phyloP scores from a whole-genome alignment of 37 sponge, comb jelly and placozoan genomes.

The Corticium candelabrum region DNA sequence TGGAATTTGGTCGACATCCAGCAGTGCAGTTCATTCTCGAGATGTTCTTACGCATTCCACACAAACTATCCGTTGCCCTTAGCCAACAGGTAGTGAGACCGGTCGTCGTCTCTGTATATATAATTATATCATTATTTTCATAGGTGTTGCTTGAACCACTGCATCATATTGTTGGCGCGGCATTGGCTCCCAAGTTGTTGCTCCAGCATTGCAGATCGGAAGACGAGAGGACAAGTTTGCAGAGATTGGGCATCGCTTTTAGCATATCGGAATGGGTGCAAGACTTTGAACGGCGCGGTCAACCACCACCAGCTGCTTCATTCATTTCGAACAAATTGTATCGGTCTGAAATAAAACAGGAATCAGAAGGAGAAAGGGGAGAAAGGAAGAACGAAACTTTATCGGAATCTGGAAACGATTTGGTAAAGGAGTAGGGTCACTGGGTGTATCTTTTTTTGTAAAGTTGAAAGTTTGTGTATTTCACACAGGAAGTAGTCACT shows the following conservation, averaged over 20 bases:
- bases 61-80: slow-evolving; percentile 14
- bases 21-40: slow-evolving; percentile 23
- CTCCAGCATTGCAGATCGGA: slow-evolving; percentile 3
- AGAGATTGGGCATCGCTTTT: slow-evolving; percentile 34
- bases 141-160: slow-evolving; percentile 50
- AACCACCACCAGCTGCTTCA: too few species aligned
- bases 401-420: too few species aligned
- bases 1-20: not conserved
- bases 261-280: slow-evolving; percentile 42
- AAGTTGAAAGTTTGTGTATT: too few species aligned
- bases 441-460: too few species aligned
- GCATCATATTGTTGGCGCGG: slow-evolving; percentile 9
- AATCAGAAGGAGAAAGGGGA: too few species aligned
- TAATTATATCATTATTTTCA: not conserved
- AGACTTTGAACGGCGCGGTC: too few species aligned
- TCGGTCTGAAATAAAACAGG: too few species aligned
- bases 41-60: slow-evolving; percentile 37
- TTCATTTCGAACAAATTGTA: too few species aligned
- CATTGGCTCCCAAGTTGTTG: slow-evolving; percentile 12
- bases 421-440: too few species aligned
- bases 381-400: too few species aligned
- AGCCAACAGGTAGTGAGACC: slow-evolving; percentile 22
- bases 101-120: not conserved
- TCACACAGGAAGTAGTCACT: too few species aligned
- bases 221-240: slow-evolving; percentile 21